A percentile compares a stretch with the other conserved stretches of the same genome.
Conservation (phyloP, 2,888 invertebrate genomes). For the Mantis religiosa region DNA sequence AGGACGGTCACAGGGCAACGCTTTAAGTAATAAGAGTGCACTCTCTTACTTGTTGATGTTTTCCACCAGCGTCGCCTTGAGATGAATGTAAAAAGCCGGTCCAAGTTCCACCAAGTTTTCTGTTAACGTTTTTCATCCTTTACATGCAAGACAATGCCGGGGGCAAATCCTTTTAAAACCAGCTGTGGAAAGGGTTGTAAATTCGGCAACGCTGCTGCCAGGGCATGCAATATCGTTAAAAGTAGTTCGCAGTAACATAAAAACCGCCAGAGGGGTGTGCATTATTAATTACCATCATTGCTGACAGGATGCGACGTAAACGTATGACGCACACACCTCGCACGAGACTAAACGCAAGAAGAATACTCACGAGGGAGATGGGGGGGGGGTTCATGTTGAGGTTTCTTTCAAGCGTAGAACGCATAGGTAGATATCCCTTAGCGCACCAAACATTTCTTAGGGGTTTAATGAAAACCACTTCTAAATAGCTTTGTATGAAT, state of each 20-base stretch:
- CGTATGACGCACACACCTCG: neutral
- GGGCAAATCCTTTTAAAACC: neutral
- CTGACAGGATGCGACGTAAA: neutral
- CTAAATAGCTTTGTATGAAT: too few relatives aligned
- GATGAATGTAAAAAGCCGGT: neutral
- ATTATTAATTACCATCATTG: neutral
- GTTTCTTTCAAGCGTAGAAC: too few relatives aligned
- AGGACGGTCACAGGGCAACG: neutral
- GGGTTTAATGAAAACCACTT: too few relatives aligned
- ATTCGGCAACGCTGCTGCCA: neutral
- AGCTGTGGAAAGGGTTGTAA: neutral
- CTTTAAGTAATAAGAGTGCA: neutral
- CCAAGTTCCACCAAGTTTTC: neutral
- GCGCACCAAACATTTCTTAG: too few relatives aligned
- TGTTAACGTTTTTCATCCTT: neutral
- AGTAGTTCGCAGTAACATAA: neutral
- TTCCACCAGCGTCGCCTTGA: neutral
- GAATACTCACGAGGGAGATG: too few relatives aligned
- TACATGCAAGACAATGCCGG: neutral
- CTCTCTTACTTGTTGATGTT: neutral
- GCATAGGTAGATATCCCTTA: too few relatives aligned
- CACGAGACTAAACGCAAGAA: too few relatives aligned
- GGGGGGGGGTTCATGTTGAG: too few relatives aligned
- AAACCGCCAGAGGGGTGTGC: neutral
- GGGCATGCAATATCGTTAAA: neutral